Base-by-base conservation (phyloP, 2,797 vertebrate genomes). In the Acipenser transmontanus region DNA sequence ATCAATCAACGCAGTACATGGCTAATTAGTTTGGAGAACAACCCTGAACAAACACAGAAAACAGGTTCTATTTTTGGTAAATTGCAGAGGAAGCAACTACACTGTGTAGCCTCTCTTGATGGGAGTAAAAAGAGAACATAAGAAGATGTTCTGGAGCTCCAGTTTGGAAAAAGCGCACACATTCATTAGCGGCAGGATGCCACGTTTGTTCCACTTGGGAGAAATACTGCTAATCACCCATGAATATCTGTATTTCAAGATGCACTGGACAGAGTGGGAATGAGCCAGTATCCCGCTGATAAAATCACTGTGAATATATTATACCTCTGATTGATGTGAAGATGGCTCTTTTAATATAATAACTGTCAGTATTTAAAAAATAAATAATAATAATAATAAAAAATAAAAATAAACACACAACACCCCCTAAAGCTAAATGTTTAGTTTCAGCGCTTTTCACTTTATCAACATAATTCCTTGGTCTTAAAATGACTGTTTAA, bases 21-120 rank as follows among this genome's bases (percentile, higher is more conserved):
- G 61, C 34, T 65, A 61, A 72, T 71, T 67, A 75, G 70, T 70
- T 65, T 50, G 69, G 65, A 57, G 11, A 57, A 62, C 50, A 71
- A 50, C 49, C 50, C 59, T 65, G 62, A 68, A 73, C 67, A 73
- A 69, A 69, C 68, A 59, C 61, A 56, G 69, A n/a, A 57, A 57
- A 57, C 14, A 11, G 2, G 7, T 73, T 81, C 83, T 88, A 89
- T 89, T 88, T 85, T 84, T 68, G 81, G 85, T 85, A 81, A 88
- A 88, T 88, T 85, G 81, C 81, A 83, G 68, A 82, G 81, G 86
- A 82, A 73, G 82, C 83, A 83, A 86, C 83, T 75, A 79, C 34
- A 86, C 85, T 84, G 81, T 80, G 81, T 84, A 84, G 79, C 83
- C 81, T 71, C 73, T 34, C 66, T 34, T 34, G 34, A 34, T 34